Conservation (phyloP, 2,113 vertebrate species). For the Gallinago jamesoni region DNA sequence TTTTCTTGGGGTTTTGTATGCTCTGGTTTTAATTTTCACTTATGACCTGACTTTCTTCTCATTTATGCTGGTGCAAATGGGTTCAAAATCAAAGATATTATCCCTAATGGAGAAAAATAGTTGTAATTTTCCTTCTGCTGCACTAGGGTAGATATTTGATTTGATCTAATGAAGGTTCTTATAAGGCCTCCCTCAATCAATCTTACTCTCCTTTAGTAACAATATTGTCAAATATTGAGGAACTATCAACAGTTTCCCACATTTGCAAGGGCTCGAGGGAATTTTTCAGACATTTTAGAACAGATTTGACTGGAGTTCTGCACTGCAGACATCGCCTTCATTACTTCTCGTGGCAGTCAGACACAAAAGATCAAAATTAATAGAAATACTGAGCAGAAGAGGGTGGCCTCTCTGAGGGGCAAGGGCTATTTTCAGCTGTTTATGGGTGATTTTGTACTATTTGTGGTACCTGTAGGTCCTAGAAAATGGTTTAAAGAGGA, state of each 20-base stretch:
- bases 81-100: background rate
- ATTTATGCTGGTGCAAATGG: background rate
- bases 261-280: background rate
- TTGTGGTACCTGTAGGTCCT: background rate
- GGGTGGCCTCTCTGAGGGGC: background rate
- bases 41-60: background rate
- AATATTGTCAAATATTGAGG: background rate
- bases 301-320: background rate
- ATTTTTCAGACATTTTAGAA: background rate
- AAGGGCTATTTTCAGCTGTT: background rate
- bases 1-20: background rate
- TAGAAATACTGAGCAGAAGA: background rate
- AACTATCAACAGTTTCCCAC: background rate
- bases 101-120: background rate
- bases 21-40: slow-evolving; percentile 9
- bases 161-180: background rate
- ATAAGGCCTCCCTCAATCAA: background rate
- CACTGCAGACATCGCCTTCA: background rate
- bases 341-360: background rate
- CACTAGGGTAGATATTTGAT: background rate
- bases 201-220: background rate
- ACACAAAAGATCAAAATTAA: background rate
- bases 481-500: background rate
- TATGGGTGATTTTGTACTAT: background rate
- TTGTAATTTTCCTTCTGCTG: background rate